Evolutionary conservation across 2,888 invertebrate species (phyloP).

Genomic region (Operophtera brumata): DNA sequence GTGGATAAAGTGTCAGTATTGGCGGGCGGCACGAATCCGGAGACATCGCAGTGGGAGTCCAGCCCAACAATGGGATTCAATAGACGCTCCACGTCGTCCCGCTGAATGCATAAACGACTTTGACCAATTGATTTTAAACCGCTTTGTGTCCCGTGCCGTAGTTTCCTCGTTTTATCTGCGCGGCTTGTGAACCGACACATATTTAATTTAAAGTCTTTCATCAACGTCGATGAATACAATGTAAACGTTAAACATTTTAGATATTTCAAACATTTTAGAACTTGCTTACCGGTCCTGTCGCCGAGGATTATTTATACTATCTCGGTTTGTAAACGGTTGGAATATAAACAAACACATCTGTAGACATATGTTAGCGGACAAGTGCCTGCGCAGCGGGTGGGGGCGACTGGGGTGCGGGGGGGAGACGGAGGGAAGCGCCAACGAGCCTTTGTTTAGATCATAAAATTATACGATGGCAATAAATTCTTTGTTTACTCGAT

Average conservation of each 20-base stretch:
- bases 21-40: conserved; percentile 54
- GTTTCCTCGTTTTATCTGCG: conserved; percentile 48
- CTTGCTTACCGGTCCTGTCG: conserved; percentile 51
- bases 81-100: conserved; percentile 52
- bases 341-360: conserved; percentile 71
- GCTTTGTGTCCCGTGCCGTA: conserved; percentile 52
- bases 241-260: conserved; percentile 36
- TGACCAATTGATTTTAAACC: conserved; percentile 76
- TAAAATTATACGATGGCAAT: conserved; percentile 79
- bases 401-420: conserved; percentile 29
- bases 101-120: conserved; percentile 68
- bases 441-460: conserved; percentile 78
- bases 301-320: conserved; percentile 56
- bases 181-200: conserved; percentile 41
- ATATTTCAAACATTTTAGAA: conserved; percentile 37
- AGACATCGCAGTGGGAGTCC: conserved; percentile 66
- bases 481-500: conserved; percentile 77
- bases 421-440: conserved; percentile 38
- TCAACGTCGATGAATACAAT: conserved; percentile 34
- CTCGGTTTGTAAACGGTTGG: conserved; percentile 64
- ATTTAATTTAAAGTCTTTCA: conserved; percentile 40
- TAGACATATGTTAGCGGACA: conserved; percentile 68
- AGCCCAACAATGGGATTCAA: conserved; percentile 61
- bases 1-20: conserved; percentile 36
- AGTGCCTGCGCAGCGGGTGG: conserved; percentile 67